Evolutionary conservation across 2,797 vertebrate species (phyloP), one percentile per base, ranked within the genome.

Genomic region (Poecile montanus): DNA sequence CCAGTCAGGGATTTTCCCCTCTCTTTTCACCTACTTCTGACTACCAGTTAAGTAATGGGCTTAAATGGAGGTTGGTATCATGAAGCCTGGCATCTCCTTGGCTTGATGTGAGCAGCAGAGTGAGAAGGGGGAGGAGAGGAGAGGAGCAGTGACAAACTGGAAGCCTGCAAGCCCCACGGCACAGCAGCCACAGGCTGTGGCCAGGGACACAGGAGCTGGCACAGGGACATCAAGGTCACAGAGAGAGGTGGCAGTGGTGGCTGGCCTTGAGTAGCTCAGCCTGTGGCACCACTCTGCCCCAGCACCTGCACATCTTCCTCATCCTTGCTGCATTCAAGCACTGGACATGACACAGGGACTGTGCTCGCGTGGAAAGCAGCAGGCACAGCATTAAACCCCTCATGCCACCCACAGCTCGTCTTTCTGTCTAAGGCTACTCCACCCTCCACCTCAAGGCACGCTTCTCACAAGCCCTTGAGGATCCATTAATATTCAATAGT

Each of bases 341-440:
- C 8, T 0, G 0, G 38, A 51, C 47, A 70, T 0, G 0, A 22
- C 42, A 47, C 11, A 11, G 60, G 2, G 1, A 57, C 27, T 5
- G 45, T 19, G 42, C 34, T 61, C 0, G 0, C 5, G 1, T 0
- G 26, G 81, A 14, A 48, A 73, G 32, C 25, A 6, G 8, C 23
- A 72, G 20, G 66, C 27, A 68, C 29, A 62, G 27, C 17, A 12
- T 29, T 16, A 16, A 38, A 72, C 11, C 29, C 30, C 30, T 50
- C 0, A 73, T 27, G 27, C 40, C 44, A 54, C 53, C 13, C 50
- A 50, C 3, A 10, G 45, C 22, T 66, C 6, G 0, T 42, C 60
- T 72, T 63, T n/a, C 67, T 10, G 5, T 48, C 57, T 47, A 40
- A 48, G 11, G 53, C 82, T 26, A 13, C 14, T 51, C 42, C 9